phyloP scores from a whole-genome alignment of 2,888 invertebrate genomes.

The Merodon equestris region DNA sequence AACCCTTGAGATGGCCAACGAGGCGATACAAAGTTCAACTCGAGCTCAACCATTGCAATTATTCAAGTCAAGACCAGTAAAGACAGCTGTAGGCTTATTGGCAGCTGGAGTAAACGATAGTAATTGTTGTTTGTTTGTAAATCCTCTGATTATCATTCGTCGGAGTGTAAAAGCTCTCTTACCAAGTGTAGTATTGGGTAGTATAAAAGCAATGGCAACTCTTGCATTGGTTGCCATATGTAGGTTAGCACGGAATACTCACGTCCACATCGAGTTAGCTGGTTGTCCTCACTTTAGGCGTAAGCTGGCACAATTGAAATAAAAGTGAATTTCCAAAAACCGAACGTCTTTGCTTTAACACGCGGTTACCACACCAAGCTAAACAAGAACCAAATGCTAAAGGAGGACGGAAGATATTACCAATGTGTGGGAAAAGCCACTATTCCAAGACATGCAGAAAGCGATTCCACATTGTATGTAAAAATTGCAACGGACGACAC shows the following conservation, averaged over 20 bases:
- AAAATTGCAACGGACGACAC: slow-evolving; percentile 20
- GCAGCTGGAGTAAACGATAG: background rate
- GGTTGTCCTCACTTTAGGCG: too few species aligned
- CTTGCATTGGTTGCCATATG: too few species aligned
- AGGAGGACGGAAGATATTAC: slow-evolving; percentile 11
- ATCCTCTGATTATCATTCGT: background rate
- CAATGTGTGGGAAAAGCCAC: slow-evolving; percentile 8
- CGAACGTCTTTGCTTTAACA: too few species aligned
- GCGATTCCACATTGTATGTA: slow-evolving; percentile 2
- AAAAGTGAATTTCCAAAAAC: too few species aligned
- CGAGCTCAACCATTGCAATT: background rate
- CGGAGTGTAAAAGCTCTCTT: too few species aligned
- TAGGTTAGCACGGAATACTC: too few species aligned
- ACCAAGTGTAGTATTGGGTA: too few species aligned
- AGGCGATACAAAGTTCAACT: slow-evolving; percentile 4
- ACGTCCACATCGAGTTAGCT: too few species aligned
- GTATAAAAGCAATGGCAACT: too few species aligned
- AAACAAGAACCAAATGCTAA: background rate
- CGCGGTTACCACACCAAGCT: too few species aligned
- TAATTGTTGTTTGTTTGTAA: slow-evolving; percentile 7
- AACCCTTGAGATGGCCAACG: slow-evolving; percentile 3
- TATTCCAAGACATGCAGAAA: slow-evolving; percentile 6
- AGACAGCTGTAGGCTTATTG: slow-evolving; percentile 24
- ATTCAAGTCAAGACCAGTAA: slow-evolving; percentile 1
- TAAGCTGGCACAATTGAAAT: too few species aligned